Evolutionary conservation across 1,140 invertebrate species (phyloP).

Genomic region (Bicyclus anynana): DNA sequence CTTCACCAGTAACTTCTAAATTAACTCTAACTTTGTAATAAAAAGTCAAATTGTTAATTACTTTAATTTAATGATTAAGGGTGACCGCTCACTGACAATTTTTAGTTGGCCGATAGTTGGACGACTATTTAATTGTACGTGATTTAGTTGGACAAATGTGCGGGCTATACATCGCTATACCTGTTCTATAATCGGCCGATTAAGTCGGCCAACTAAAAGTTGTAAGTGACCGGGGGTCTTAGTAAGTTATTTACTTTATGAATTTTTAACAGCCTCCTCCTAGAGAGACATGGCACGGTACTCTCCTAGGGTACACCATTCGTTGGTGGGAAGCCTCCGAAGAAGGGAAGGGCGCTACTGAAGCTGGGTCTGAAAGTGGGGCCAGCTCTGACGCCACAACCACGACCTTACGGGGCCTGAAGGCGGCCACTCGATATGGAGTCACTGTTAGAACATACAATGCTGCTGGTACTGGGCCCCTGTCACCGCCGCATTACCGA

Average conservation of each 20-base stretch:
- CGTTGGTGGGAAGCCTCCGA: conserved; percentile 79
- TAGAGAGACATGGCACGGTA: conserved; percentile 87
- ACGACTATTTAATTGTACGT: too few species aligned
- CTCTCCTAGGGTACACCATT: conserved; percentile 87
- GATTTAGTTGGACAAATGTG: too few species aligned
- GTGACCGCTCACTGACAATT: too few species aligned
- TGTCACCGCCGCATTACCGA: conserved; percentile 84
- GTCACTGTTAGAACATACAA: conserved; percentile 93
- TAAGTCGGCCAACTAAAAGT: too few species aligned
- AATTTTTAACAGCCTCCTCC: conserved; percentile 83
- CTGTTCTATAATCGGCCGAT: too few species aligned
- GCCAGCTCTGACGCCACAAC: conserved; percentile 77
- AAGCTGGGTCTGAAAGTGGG: conserved; percentile 75
- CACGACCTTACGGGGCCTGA: conserved; percentile 83
- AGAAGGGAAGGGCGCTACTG: conserved; percentile 44
- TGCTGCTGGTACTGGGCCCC: conserved; percentile 89
- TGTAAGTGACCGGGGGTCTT: too few species aligned
- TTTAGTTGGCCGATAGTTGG: too few species aligned
- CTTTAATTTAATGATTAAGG: too few species aligned
- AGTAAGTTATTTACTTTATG: not conserved
- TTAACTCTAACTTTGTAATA: too few species aligned
- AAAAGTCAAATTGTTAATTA: too few species aligned
- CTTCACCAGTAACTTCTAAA: too few species aligned
- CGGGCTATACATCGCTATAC: too few species aligned
- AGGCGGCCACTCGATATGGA: conserved; percentile 90